Base-by-base conservation (phyloP, 2,888 invertebrate genomes). In the Gonocerus acuteangulatus region DNA sequence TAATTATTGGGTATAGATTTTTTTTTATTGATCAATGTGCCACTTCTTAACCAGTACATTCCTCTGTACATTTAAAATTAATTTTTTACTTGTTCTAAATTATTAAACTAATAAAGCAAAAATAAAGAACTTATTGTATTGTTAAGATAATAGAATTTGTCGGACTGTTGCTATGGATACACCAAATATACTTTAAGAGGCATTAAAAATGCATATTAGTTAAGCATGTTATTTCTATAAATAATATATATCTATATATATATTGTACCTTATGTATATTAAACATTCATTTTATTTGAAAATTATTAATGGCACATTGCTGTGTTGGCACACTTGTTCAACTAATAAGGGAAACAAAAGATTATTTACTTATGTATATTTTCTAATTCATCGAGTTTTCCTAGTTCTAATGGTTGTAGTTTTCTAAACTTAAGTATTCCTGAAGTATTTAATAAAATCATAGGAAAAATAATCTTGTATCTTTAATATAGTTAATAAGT, bases 181-280 rank as follows among this genome's bases (percentile, higher is more conserved):
- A 57, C 57, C 57, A 57, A 57, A 57, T 57, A 57, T 57, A 57
- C 57, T 57, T 54, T 45, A 57, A 57, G 47, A 27, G n/a, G 57
- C 44, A 57, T 57, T 57, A 22, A 54, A 54, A 54, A 54, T 54
- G 54, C 42, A 16, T 21, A 13, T 54, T 54, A 42, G 21, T 54
- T 54, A 54, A 39, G 19, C 36, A 22, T 54, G 39, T 54, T 42
- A 42, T 51, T 16, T 54, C 9, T 54, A 54, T 52, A 34, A 16
- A 54, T 54, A 54, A 34, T 51, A 11, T 34, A 39, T 39, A 39
- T 27, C 4, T 27, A 27, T 27, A 27, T 27, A 6, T 6, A 27
- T 27, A 48, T 48, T 51, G 51, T 51, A 51, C 51, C 51, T 51
- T 18, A 34, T 51, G 32, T 34, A 51, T 27, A 51, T 27, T 51